A percentile compares a stretch with the other conserved stretches of the same genome.
Conservation (phyloP, 1,140 invertebrate species). For the Plectus sambesii region DNA sequence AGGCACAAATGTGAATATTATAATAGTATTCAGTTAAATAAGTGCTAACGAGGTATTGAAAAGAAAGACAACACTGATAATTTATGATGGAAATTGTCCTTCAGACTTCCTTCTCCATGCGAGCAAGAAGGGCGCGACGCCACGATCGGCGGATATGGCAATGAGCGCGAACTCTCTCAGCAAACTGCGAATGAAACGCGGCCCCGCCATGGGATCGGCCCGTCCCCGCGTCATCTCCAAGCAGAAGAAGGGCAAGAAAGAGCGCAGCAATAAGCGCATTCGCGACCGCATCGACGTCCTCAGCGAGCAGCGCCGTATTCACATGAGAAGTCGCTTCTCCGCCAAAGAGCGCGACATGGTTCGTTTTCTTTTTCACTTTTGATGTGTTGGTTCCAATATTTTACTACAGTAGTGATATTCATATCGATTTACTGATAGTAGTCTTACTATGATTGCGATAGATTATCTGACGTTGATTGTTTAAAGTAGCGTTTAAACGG, state of each 20-base stretch:
- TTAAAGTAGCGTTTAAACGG: too few relatives aligned
- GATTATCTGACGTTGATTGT: too few relatives aligned
- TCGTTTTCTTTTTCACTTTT: slow-evolving; percentile 10
- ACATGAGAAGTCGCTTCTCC: slow-evolving; percentile 31
- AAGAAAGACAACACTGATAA: too few relatives aligned
- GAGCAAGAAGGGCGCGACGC: slow-evolving; percentile 7
- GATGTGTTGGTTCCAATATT: slow-evolving; percentile 1
- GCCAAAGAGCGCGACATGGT: slow-evolving; percentile 37
- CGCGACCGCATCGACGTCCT: slow-evolving; percentile 30
- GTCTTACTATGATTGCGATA: too few relatives aligned
- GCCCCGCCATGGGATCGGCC: slow-evolving; percentile 2
- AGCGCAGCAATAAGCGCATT: too few relatives aligned
- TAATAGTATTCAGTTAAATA: not conserved
- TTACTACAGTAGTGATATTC: too few relatives aligned
- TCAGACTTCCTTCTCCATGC: too few relatives aligned
- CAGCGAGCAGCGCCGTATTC: slow-evolving; percentile 20
- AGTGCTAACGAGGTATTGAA: slow-evolving; percentile 1
- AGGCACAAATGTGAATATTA: slow-evolving; percentile 9
- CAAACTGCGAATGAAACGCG: not conserved
- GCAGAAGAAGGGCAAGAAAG: slow-evolving; percentile 21
- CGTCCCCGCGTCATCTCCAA: not conserved
- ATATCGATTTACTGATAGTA: too few relatives aligned
- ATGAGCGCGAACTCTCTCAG: slow-evolving; percentile 6
- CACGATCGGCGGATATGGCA: not conserved
- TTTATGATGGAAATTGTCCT: too few relatives aligned